A percentile compares a stretch with the other conserved stretches of the same genome.
phyloP scores from a whole-genome alignment of 2,113 vertebrate genomes.

The Orycteropus afer region DNA sequence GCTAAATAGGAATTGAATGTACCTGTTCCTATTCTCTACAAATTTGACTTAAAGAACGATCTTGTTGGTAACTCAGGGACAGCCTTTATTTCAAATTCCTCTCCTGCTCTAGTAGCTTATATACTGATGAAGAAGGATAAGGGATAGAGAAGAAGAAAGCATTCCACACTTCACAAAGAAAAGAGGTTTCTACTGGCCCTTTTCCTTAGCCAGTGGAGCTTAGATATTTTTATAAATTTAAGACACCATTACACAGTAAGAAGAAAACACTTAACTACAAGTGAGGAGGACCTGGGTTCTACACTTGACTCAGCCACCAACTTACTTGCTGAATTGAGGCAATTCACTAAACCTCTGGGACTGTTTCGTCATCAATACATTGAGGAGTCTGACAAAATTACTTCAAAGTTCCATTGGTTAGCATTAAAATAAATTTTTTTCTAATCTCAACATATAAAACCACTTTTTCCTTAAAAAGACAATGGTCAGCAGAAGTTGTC shows the following conservation, averaged over 20 bases:
- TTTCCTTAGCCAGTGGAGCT: not conserved
- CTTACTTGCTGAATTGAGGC: not conserved
- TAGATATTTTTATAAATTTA: not conserved
- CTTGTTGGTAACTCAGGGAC: no score
- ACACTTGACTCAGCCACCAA: not conserved
- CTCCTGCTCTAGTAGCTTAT: not conserved
- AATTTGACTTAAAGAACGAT: no score
- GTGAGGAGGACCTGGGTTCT: not conserved
- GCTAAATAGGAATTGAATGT: no score
- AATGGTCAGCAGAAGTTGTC: not conserved
- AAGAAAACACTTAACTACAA: not conserved
- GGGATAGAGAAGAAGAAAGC: not conserved
- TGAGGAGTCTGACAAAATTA: not conserved
- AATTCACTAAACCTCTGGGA: not conserved
- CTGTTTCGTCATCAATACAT: not conserved
- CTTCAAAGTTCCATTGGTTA: not conserved
- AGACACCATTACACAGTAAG: not conserved
- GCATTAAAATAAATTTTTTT: not conserved
- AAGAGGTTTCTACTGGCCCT: not conserved
- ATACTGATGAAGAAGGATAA: not conserved
- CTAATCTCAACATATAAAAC: slow-evolving; percentile 1
- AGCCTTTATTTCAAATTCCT: slow-evolving; percentile 2
- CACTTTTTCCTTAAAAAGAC: not conserved
- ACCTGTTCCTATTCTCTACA: no score
- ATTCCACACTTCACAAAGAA: not conserved